A percentile compares a stretch with the other conserved stretches of the same genome.
These are phyloP conservation scores for Girardinus metallicus DNA, from an alignment of 2,797 vertebrate genomes.

Conservation along the genomic window DNA sequence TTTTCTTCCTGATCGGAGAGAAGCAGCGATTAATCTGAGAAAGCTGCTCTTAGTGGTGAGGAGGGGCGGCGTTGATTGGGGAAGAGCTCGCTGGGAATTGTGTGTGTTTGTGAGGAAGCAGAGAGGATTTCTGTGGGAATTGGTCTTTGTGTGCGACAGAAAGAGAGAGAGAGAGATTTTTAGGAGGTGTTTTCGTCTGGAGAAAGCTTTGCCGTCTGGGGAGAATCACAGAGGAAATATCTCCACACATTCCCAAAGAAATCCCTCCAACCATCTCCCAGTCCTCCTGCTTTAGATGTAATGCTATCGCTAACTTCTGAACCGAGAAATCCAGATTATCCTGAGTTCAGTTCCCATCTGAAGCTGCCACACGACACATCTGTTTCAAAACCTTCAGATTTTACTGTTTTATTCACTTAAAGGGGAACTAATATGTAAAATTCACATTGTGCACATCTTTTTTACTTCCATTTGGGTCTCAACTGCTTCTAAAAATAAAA, in stretches of 20 bases:
- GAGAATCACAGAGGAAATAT: conserved; percentile 62
- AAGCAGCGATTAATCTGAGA: conserved; percentile 76
- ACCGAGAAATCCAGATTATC: conserved; percentile 72
- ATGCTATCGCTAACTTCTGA: conserved; percentile 57
- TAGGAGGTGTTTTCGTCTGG: conserved; percentile 54
- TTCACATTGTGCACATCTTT: no score
- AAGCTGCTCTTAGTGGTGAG: conserved; percentile 78
- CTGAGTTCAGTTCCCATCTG: conserved; percentile 50
- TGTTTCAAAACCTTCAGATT: background rate
- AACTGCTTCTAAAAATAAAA: no score
- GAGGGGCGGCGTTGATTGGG: conserved; percentile 69
- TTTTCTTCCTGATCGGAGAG: conserved; percentile 53
- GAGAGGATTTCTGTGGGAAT: conserved; percentile 57
- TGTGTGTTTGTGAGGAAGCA: conserved; percentile 32
- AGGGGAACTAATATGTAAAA: background rate
- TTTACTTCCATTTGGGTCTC: no score
- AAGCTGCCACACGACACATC: conserved; percentile 28
- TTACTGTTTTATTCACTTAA: background rate
- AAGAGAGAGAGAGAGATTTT: background rate
- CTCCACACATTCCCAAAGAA: conserved; percentile 42
- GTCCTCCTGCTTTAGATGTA: conserved; percentile 48
- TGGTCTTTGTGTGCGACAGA: conserved; percentile 20
- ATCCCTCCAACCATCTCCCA: conserved; percentile 37
- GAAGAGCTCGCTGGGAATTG: conserved; percentile 66
- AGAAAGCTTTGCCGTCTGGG: conserved; percentile 66